Base-by-base conservation (phyloP, 2,113 vertebrate species). In the Notarius quadriscutis region DNA sequence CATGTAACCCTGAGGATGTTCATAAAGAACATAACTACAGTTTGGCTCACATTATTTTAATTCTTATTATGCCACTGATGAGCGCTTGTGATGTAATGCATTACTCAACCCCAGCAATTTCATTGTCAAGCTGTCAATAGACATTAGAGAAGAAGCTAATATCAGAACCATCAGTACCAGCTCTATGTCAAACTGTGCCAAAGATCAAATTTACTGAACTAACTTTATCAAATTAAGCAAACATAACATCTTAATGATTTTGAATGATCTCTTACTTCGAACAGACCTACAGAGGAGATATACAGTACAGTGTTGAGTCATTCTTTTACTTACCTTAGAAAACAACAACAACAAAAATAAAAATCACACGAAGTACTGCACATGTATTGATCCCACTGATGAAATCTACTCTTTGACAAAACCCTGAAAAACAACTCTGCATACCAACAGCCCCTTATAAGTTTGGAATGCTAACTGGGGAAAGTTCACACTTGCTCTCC, bases 311-410 rank as follows among this genome's bases (percentile, higher is more conserved):
- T 10, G 27, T 7, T 5, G n/a, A 58, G 55, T 25, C 55, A n/a
- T 65, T 51, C 25, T 75, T 22, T 15, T 25, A 62, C 84, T 86
- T 80, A 77, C 84, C 71, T 85, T 15, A 34, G 48, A 6, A 50
- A 53, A 60, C 48, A 41, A 41, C 3, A 41, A 41, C 2, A 41
- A 41, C 2, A 41, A 41, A 4, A 41, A 4, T 4, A 10, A 48
- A 67, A 60, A 48, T 74, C 27, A 58, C 18, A 84, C 30, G 2
- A 60, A 74, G 5, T 53, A 41, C 34, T 30, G n/a, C 48, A 79
- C 84, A 85, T 75, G 30, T 65, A 65, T 60, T 25, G 84, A 83
- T 27, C 48, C 22, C 22, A 17, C 22, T 67, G 41, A 83, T 10
- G 12, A 83, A 83, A 14, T 34, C 57, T 78, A 5, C 57, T 58